phyloP scores from a whole-genome alignment of 2,888 invertebrate genomes.

The Flabesymbios commensalis region DNA sequence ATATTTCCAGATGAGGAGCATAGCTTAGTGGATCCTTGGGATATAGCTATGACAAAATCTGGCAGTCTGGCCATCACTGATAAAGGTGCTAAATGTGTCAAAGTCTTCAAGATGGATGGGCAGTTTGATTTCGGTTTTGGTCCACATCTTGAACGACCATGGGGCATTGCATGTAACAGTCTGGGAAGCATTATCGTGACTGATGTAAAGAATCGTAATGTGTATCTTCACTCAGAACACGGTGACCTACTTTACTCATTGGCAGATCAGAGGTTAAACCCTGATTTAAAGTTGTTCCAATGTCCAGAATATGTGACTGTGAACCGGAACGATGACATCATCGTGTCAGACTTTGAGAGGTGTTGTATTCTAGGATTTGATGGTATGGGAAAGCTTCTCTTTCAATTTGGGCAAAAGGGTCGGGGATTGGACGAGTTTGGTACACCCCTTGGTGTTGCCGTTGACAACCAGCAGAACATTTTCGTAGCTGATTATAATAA shows the following conservation, averaged over 20 bases:
- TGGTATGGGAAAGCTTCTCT: conserved; percentile 39
- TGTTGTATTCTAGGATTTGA: conserved; percentile 51
- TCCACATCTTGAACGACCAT: conserved; percentile 48
- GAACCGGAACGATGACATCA: conserved; percentile 44
- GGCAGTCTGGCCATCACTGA: conserved; percentile 51
- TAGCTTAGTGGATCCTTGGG: conserved; percentile 48
- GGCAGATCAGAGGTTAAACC: conserved; percentile 26
- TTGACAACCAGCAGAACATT: conserved; percentile 35
- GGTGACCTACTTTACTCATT: conserved; percentile 42
- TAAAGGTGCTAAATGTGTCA: conserved; percentile 44
- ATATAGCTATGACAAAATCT: conserved; percentile 40
- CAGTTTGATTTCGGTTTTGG: conserved; percentile 39
- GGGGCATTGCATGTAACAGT: conserved; percentile 48
- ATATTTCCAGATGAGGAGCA: conserved; percentile 40
- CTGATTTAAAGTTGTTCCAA: conserved; percentile 28
- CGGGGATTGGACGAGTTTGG: conserved; percentile 43
- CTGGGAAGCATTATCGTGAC: conserved; percentile 50
- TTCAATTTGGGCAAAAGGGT: conserved; percentile 47
- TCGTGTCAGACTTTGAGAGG: conserved; percentile 54
- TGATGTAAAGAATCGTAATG: conserved; percentile 43
- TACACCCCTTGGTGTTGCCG: conserved; percentile 51
- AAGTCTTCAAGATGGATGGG: conserved; percentile 42
- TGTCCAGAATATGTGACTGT: conserved; percentile 54
- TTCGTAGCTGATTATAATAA: conserved; percentile 26
- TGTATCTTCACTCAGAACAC: conserved; percentile 45